A percentile compares a stretch with the other conserved stretches of the same genome.
phyloP scores from a whole-genome alignment of 2,113 vertebrate species.

The Paedocypris sp. region DNA sequence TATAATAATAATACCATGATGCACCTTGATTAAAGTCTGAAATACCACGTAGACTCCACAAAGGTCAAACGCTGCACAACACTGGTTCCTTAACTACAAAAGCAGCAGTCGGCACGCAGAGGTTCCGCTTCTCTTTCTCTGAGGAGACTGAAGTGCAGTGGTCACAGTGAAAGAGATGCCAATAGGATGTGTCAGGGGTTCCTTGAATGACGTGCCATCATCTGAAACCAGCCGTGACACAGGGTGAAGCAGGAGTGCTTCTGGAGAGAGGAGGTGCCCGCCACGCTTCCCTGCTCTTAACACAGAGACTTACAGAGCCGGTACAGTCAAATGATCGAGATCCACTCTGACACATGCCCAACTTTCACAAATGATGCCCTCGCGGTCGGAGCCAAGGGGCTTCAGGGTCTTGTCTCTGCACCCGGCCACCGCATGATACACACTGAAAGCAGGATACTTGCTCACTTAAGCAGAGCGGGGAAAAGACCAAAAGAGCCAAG shows the following conservation, averaged over 20 bases:
- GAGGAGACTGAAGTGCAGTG: not conserved
- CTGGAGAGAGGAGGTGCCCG: not conserved
- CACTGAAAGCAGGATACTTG: not conserved
- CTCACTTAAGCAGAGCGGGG: not conserved
- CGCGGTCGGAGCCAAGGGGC: not conserved
- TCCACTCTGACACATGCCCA: not conserved
- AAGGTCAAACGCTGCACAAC: conserved; percentile 5
- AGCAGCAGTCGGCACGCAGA: not conserved
- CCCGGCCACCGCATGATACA: not conserved
- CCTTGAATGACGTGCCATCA: conserved; percentile 16
- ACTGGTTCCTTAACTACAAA: not conserved
- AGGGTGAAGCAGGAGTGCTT: not conserved
- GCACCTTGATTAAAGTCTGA: not conserved
- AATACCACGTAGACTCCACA: not conserved
- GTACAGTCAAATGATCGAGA: conserved; percentile 1
- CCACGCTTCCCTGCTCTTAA: not conserved
- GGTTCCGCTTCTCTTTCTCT: not conserved
- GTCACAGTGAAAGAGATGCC: conserved; percentile 4
- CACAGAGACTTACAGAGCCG: not conserved
- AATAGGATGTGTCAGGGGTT: conserved; percentile 22
- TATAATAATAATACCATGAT: too few species aligned
- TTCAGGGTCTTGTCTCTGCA: conserved; percentile 4
- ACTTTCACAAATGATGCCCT: conserved; percentile 1
- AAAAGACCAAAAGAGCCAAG: too few species aligned
- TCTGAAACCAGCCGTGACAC: not conserved